These are phyloP conservation scores for Trichopria drosophilae DNA, from an alignment of 2,888 invertebrate genomes.

Conservation along the genomic window DNA sequence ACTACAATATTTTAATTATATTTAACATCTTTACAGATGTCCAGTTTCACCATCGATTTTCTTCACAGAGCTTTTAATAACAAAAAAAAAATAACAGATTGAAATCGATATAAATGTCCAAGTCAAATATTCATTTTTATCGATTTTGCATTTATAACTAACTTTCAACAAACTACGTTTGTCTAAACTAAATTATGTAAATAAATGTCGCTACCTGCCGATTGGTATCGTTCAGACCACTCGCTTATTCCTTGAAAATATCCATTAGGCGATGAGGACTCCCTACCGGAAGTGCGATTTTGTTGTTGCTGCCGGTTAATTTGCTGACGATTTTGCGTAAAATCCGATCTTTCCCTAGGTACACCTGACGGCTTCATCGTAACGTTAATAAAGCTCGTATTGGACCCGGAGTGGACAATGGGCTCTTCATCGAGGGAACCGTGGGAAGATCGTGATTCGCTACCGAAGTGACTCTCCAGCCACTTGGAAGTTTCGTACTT, in stretches of 20 bases:
- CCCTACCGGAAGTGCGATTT: conserved; percentile 39
- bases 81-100: no score
- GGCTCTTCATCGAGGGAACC: conserved; percentile 68
- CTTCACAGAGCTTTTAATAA: no score
- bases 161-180: no score
- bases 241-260: conserved; percentile 78
- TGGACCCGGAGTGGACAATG: conserved; percentile 63
- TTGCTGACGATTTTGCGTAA: conserved; percentile 8
- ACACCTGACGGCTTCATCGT: conserved; percentile 68
- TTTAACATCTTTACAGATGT: no score
- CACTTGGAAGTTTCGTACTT: conserved; percentile 89
- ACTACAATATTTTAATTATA: no score
- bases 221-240: conserved; percentile 70
- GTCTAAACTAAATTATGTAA: no score
- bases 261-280: conserved; percentile 53
- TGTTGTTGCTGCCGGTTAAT: conserved; percentile 2
- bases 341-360: conserved; percentile 43
- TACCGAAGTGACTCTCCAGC: conserved; percentile 89
- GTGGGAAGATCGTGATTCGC: conserved; percentile 78
- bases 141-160: no score
- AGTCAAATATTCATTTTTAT: no score
- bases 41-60: no score
- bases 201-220: no score
- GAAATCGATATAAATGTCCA: no score
- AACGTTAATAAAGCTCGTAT: conserved; percentile 76